Conservation (phyloP, 2,113 vertebrate genomes). For the Urocolius indicus region DNA sequence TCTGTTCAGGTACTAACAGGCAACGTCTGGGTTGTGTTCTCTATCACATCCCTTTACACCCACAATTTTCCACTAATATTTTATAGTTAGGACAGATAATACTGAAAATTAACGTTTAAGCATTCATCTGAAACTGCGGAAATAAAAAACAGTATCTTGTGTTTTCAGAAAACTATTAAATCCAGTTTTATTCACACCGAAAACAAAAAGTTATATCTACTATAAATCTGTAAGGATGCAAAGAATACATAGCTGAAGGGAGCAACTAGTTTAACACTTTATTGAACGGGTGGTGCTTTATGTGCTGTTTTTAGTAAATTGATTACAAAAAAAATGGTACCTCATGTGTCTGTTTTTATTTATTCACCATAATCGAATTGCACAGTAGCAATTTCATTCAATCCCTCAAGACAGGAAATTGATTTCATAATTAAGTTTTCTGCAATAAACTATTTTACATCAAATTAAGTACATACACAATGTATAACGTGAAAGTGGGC, state of each 20-base stretch:
- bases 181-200: slow-evolving; percentile 36
- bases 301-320: neutral
- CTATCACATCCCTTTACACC: neutral
- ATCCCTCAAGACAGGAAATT: neutral
- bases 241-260: neutral
- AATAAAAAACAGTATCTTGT: neutral
- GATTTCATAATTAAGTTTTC: slow-evolving; percentile 37
- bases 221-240: neutral
- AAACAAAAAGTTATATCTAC: neutral
- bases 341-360: neutral
- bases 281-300: slow-evolving; percentile 16
- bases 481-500: neutral
- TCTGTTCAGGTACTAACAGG: neutral
- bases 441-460: slow-evolving; percentile 67
- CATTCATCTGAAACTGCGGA: neutral
- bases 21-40: neutral
- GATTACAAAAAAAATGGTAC: slow-evolving; percentile 21
- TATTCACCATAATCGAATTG: slow-evolving; percentile 38
- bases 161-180: slow-evolving; percentile 33
- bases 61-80: neutral
- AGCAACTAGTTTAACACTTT: neutral
- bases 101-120: neutral
- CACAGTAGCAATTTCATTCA: neutral
- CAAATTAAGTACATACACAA: slow-evolving; percentile 57
- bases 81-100: neutral